phyloP scores from a whole-genome alignment of 2,113 vertebrate species.

The Diadophis punctatus region DNA sequence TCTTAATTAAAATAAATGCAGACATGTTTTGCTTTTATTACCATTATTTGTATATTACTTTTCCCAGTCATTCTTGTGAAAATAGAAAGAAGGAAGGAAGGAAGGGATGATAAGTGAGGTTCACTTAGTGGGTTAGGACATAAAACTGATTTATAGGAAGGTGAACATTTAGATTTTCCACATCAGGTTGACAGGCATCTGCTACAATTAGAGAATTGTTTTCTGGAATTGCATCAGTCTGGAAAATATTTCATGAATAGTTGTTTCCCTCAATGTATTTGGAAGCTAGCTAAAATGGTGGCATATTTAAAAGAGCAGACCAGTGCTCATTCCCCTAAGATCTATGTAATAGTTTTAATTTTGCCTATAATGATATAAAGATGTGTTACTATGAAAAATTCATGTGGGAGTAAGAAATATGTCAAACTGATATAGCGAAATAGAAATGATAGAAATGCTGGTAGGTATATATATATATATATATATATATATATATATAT shows the following conservation, averaged over 20 bases:
- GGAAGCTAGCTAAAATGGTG: not conserved
- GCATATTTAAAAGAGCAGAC: slow-evolving; percentile 1
- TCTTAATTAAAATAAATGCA: not conserved
- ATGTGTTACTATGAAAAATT: not conserved
- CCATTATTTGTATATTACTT: not conserved
- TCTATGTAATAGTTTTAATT: not conserved
- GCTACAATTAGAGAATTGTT: slow-evolving; percentile 8
- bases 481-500: no score
- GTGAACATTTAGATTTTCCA: slow-evolving; percentile 6
- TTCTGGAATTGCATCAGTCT: slow-evolving; percentile 15
- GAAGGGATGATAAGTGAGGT: not conserved
- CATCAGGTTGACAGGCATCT: not conserved
- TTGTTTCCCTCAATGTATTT: slow-evolving; percentile 9
- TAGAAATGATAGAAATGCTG: not conserved
- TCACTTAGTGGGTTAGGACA: not conserved
- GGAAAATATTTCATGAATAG: slow-evolving; percentile 18
- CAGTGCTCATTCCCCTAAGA: not conserved
- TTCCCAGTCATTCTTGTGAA: not conserved
- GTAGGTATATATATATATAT: not conserved
- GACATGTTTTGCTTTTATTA: not conserved
- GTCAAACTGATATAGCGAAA: not conserved
- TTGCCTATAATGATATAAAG: not conserved
- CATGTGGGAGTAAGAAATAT: not conserved
- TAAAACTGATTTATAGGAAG: not conserved
- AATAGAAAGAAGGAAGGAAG: not conserved